Evolutionary conservation across 2,113 vertebrate genomes (phyloP), one percentile per base, ranked within the genome.

Genomic region (Nesogale talazaci): DNA sequence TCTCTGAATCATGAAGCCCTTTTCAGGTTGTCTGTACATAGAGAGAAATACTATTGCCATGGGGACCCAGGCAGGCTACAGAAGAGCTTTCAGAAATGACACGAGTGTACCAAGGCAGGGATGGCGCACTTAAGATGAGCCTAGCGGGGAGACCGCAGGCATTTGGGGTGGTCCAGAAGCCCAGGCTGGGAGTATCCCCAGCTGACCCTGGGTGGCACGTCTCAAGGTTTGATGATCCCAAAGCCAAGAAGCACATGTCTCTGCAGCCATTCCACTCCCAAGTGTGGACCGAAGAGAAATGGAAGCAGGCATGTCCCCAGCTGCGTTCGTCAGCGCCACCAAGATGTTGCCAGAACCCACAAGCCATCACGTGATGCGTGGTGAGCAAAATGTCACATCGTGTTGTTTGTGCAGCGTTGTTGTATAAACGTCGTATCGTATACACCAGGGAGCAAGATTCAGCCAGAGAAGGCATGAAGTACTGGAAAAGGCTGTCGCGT

Each of bases 281-380:
- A 1, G 6, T 31, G 1, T 12, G 1, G 9, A 29, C 6, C 69
- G n/a, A 2, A 14, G 46, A 78, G 86, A 57, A 63, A 0, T 2
- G 23, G 34, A 56, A 74, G 36, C 17, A 1, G 0, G 10, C 9
- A 9, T 4, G 7, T 16, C 34, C 38, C 23, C 2, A 3, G 65
- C 14, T 22, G 20, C 63, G 0, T 36, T 1, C 1, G 14, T 74
- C 57, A 16, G 20, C 16, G 0, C 1, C 1, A 20, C 36, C 31
- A 4, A 19, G 40, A 27, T 11, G 9, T 8, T 3, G 59, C 9
- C 15, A 27, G n/a, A 36, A 27, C 59, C 42, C 81, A 9, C 0
- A 3, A 0, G 14, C 36, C 0, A 0, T 40, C 46, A 2, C 1
- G 15, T 2, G 46, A 25, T 0, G 11, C 15, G 0, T 17, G 10